phyloP scores from a whole-genome alignment of 2,113 vertebrate species.

The Pseudorasbora parva region DNA sequence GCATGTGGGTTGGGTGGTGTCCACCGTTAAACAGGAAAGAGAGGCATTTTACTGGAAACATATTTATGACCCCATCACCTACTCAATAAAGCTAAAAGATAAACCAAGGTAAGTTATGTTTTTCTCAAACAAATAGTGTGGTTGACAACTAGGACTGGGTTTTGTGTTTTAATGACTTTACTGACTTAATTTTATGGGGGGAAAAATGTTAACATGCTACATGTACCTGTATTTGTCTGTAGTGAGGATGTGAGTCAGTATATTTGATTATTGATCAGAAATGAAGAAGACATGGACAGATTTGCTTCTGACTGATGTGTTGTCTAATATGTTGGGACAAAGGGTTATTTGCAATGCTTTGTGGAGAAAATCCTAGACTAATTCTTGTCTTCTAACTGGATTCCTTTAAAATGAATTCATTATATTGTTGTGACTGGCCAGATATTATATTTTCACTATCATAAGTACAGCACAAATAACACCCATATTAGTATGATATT shows the following conservation, averaged over 20 bases:
- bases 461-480: not conserved
- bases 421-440: not conserved
- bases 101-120: conserved; percentile 14
- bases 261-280: not conserved
- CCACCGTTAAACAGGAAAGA: conserved; percentile 1
- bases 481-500: not conserved
- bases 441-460: not conserved
- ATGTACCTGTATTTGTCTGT: not conserved
- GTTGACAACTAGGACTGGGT: not conserved
- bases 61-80: conserved; percentile 39
- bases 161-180: not conserved
- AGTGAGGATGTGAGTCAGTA: not conserved
- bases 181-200: not conserved
- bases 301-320: not conserved
- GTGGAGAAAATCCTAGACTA: not conserved
- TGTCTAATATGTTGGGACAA: not conserved
- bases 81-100: conserved; percentile 21
- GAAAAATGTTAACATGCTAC: not conserved
- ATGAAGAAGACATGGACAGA: not conserved
- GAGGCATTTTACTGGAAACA: not conserved
- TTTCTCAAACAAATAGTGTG: not conserved
- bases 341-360: not conserved
- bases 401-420: not conserved
- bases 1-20: conserved; percentile 39
- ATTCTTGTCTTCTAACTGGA: not conserved